Evolutionary conservation across 2,113 vertebrate species (phyloP), one percentile per base, ranked within the genome.

Genomic region (Varanus komodoensis): DNA sequence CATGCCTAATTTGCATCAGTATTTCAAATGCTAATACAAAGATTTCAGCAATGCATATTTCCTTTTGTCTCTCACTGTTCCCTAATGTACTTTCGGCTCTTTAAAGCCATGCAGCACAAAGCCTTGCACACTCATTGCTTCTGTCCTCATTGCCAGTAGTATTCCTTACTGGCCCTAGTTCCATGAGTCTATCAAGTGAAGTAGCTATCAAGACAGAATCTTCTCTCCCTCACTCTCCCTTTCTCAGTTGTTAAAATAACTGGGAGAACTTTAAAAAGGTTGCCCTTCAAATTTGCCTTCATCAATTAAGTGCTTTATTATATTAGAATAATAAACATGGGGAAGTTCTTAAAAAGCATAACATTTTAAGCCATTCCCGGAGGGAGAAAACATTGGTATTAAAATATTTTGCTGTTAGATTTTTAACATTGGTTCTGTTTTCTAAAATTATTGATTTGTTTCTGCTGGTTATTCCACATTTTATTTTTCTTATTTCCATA

Each of bases 221-320:
- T 32, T 54, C n/a, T 3, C 57, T 32, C 34, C 21, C 11, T 73
- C n/a, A 2, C 0, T 1, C 0, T 71, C 77, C 64, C 81, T n/a
- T 1, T 87, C 87, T 57, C 11, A 50, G 61, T 90, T 89, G 80
- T 94, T 95, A 88, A 82, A 27, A 86, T 94, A 93, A 90, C 61
- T 2, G 81, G 78, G 27, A 90, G 12, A 91, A 73, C 29, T 82
- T 87, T 23, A 92, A 87, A 21, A 11, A 54, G 57, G 0, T 79
- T 80, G 11, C 8, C 17, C 1, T 87, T 88, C 50, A 4, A 23
- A 14, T 81, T 0, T 78, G 15, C 88, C 21, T 44, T 82, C 61
- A 1, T 69, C 0, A 48, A 73, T 71, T 69, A 91, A 78, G 14
- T 27, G 3, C 74, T 92, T 52, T 89, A 73, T 92, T 90, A 71